phyloP scores from a whole-genome alignment of 1,140 invertebrate genomes.

The Drosophila melanica region DNA sequence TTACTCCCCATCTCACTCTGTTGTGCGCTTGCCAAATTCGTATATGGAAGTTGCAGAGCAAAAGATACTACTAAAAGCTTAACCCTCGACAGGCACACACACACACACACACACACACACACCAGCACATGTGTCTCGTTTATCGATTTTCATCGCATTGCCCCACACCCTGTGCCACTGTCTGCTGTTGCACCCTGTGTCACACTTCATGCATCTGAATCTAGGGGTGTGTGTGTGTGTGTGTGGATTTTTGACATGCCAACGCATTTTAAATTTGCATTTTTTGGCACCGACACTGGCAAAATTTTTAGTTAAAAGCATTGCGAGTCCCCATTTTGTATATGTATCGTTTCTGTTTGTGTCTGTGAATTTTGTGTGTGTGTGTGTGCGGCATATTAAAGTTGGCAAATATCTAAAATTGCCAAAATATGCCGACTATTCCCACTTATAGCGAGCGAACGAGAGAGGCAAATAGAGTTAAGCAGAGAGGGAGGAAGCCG shows the following conservation, averaged over 20 bases:
- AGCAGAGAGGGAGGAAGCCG: neutral
- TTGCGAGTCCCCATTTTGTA: constrained; percentile 31
- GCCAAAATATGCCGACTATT: constrained; percentile 25
- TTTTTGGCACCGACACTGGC: constrained; percentile 72
- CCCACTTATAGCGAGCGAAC: neutral
- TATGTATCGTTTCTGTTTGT: constrained; percentile 5
- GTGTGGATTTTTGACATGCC: constrained; percentile 74
- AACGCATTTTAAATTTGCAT: constrained; percentile 80
- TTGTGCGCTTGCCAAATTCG: constrained; percentile 70
- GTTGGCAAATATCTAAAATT: constrained; percentile 58
- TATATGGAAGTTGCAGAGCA: constrained; percentile 71
- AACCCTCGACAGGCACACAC: constrained; percentile 50
- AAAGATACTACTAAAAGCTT: constrained; percentile 79
- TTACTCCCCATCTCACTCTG: constrained; percentile 12
- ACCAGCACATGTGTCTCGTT: constrained; percentile 46
- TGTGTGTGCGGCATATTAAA: constrained; percentile 37
- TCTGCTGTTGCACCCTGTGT: constrained; percentile 37
- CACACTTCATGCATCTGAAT: constrained; percentile 10
- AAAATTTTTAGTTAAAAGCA: constrained; percentile 71
- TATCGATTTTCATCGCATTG: constrained; percentile 68
- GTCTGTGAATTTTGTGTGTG: constrained; percentile 14
- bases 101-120: constrained; percentile 36
- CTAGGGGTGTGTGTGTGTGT: constrained; percentile 28
- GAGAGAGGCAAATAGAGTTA: neutral
- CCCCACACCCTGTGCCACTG: constrained; percentile 11